Base-by-base conservation (phyloP, 2,888 invertebrate genomes). In the Serrognathus titanus region DNA sequence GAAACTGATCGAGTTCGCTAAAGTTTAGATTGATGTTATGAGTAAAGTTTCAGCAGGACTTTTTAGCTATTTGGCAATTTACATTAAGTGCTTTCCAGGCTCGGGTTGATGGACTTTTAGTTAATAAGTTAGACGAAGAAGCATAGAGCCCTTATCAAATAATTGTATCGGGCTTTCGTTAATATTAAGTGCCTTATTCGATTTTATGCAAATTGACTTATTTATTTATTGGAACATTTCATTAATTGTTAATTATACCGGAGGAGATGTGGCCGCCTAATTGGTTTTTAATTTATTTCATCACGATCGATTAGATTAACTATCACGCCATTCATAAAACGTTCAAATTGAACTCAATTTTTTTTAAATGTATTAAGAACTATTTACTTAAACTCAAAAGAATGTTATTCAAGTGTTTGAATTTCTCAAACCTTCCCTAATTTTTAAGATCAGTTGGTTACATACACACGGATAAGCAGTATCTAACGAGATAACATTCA, bases 11-110 rank as follows among this genome's bases (percentile, higher is more conserved):
- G 69, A 66, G 58, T 58, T 58, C 45, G 59, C 59, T 53, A 60
- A 68, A 69, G 64, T 69, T 69, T 65, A 66, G 68, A 70, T 70
- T 69, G 69, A 70, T 68, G 66, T 70, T 69, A 67, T 68, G 68
- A 66, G 68, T 61, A 69, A 70, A 69, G 68, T 69, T 69, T 60
- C 58, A 55, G 63, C 38, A 62, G 64, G 67, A 70, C 68, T 71
- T 71, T 69, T 69, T 68, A 64, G 65, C 67, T 67, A 67, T 67
- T 69, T 64, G 67, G 67, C 67, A 69, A 68, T 71, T 69, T 69
- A 71, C 69, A 69, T 69, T 68, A 68, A 70, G 71, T 69, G 69
- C 66, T 65, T 64, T 64, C 62, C 59, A 63, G 63, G 53, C 54
- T 52, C 56, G 61, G 56, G 64, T 66, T 66, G 65, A 67, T 66